Percentiles rank a stretch among this genome's conserved stretches.
phyloP scores from a whole-genome alignment of 2,888 invertebrate genomes.

The Tetranychus piercei region DNA sequence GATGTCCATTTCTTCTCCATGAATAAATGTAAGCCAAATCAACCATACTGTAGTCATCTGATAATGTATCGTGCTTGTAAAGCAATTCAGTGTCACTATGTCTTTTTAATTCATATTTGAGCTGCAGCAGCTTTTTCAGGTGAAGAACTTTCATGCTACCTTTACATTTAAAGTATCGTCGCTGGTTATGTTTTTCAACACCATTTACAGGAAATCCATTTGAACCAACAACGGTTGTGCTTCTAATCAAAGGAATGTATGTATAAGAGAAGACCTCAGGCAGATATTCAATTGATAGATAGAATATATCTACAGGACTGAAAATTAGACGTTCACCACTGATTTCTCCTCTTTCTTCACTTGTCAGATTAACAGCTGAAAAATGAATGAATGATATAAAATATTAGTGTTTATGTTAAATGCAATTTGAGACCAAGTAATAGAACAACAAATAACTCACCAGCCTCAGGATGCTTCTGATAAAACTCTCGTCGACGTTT shows the following conservation, averaged over 20 bases:
- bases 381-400: neutral
- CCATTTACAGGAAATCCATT: neutral
- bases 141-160: conserved; percentile 72
- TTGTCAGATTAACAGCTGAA: neutral
- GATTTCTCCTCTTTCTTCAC: conserved; percentile 32
- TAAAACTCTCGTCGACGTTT: conserved; percentile 65
- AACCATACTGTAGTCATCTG: conserved; percentile 74
- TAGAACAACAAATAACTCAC: conserved; percentile 15
- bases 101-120: conserved; percentile 54
- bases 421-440: no score
- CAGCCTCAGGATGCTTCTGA: conserved; percentile 32
- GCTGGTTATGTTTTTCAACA: conserved; percentile 17
- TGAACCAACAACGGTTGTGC: neutral
- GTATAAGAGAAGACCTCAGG: conserved; percentile 14
- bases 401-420: no score
- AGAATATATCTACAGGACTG: conserved; percentile 72
- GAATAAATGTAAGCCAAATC: conserved; percentile 87
- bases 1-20: conserved; percentile 45
- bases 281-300: conserved; percentile 53
- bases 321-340: conserved; percentile 31
- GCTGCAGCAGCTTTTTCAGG: conserved; percentile 66
- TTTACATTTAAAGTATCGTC: conserved; percentile 69
- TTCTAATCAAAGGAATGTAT: neutral
- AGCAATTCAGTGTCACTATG: conserved; percentile 47
- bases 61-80: conserved; percentile 63